Conservation (phyloP, 2,797 vertebrate genomes). For the Myotis findleyi region DNA sequence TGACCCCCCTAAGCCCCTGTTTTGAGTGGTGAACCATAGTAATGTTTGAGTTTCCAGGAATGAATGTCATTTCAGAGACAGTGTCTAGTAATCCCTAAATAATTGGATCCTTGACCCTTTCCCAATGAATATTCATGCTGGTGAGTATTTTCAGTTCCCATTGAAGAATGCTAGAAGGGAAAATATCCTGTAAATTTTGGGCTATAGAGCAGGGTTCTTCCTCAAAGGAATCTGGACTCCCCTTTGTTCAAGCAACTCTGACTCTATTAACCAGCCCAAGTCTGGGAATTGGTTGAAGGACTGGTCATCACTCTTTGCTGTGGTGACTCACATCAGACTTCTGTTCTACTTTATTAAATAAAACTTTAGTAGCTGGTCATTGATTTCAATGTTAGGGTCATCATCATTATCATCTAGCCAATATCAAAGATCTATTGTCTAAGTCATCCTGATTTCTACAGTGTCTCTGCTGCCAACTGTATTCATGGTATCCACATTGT, state of each 20-base stretch:
- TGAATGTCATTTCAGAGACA: constrained; percentile 4
- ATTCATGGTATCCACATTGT: not conserved
- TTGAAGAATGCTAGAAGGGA: not conserved
- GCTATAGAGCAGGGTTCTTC: not conserved
- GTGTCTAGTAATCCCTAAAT: not conserved
- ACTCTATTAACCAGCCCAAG: not conserved
- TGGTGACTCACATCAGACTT: not conserved
- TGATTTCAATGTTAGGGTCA: not conserved
- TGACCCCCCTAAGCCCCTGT: not conserved
- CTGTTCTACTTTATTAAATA: not conserved
- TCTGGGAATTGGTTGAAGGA: not conserved
- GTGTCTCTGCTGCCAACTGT: not conserved
- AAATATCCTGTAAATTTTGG: not conserved
- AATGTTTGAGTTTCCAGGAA: not conserved
- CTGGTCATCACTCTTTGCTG: not conserved
- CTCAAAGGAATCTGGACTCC: not conserved
- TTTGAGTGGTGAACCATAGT: not conserved
- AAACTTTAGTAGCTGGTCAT: not conserved
- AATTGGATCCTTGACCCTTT: not conserved
- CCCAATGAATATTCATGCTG: not conserved
- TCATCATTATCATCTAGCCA: not conserved
- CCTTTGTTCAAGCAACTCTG: not conserved
- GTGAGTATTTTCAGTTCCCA: not conserved
- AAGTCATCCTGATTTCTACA: not conserved
- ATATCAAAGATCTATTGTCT: not conserved